Conservation (phyloP, 2,113 vertebrate genomes). For the Apteryx mantelli region DNA sequence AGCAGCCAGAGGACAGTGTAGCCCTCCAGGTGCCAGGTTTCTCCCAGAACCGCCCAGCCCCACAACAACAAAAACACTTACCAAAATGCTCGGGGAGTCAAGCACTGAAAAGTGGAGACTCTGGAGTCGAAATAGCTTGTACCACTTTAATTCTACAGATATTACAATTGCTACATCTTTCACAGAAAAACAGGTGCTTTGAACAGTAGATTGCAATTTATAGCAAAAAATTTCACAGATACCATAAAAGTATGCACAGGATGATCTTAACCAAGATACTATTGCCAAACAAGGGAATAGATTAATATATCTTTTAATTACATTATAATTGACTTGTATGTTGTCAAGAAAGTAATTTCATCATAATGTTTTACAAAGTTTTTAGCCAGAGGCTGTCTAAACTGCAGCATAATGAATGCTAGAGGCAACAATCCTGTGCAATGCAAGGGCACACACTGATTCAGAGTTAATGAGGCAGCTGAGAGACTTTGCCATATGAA, state of each 20-base stretch:
- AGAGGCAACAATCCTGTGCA: conserved; percentile 18
- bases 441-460: conserved; percentile 19
- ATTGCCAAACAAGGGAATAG: conserved; percentile 4
- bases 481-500: neutral
- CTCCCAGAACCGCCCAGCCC: neutral
- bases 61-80: neutral
- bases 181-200: neutral
- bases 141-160: neutral
- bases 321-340: conserved; percentile 10
- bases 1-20: neutral
- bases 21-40: neutral
- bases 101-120: neutral
- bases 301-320: conserved; percentile 26
- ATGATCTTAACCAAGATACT: neutral
- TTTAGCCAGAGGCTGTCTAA: conserved; percentile 31
- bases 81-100: neutral
- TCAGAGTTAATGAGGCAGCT: conserved; percentile 19
- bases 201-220: neutral
- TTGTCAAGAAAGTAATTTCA: neutral
- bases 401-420: neutral
- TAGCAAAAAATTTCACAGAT: neutral
- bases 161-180: neutral
- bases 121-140: neutral
- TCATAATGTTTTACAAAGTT: conserved; percentile 15
- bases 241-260: neutral